Base-by-base conservation (phyloP, 2,888 invertebrate species). In the Toxonevra muliebris region DNA sequence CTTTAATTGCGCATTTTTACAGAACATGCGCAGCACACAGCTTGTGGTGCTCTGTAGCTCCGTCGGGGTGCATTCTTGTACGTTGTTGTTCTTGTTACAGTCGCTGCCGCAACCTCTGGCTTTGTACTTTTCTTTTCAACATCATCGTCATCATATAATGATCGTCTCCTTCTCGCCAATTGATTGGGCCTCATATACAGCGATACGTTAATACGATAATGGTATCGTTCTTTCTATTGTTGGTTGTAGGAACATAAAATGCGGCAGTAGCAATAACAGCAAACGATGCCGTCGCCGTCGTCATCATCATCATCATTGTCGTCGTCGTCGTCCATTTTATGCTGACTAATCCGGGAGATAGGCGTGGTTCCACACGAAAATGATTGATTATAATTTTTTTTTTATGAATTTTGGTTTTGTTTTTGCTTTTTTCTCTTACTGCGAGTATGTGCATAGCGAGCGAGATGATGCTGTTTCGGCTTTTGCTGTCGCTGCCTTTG, bases 291-390 rank as follows among this genome's bases (percentile, higher is more conserved):
- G 20, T 58, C 15, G 52, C 8, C 15, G 42, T 13, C 20, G 48
- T 17, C 9, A 20, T 57, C 17, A 12, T 13, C 13, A 40, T 19
- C 40, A 13, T 19, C 48, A 40, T 52, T 65, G 7, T 41, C 60
- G 20, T 19, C 5, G 77, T 77, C 76, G 76, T 78, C 77, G 78
- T 76, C 73, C 74, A 75, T 77, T 80, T 81, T 78, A 68, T 82
- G 82, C 82, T 82, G 82, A 82, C 76, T 82, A 82, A 82, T 80
- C 76, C 79, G 79, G 78, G 79, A 80, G 81, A 79, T 80, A 81
- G 83, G 83, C 83, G 83, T 83, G 83, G 83, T 79, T 77, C 81
- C 75, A 75, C 72, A 70, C n/a, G n/a, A 74, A 76, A 77, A 82
- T 82, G 82, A 82, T 82, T 82, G 82, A 82, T 82, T 82, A 76